Conservation (phyloP, 2,797 vertebrate genomes). For the Coendou prehensilis region DNA sequence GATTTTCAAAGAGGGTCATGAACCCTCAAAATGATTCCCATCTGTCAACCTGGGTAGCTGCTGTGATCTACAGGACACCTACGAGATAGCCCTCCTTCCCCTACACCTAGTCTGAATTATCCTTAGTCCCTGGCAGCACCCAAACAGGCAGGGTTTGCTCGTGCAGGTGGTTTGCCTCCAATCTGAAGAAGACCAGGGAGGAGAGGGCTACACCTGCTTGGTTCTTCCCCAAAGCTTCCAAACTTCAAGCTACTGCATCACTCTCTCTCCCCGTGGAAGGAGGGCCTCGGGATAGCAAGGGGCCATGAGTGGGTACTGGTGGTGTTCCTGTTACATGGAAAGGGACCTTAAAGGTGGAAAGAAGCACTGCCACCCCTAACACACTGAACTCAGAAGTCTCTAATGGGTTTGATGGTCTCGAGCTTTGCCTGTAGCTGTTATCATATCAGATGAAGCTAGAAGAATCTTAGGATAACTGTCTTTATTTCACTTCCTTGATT, state of each 20-base stretch:
- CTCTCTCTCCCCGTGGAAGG: accelerated
- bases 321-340: neutral
- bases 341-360: neutral
- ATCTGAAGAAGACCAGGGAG: neutral
- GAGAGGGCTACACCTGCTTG: neutral
- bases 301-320: neutral
- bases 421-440: neutral
- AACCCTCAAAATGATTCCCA: neutral
- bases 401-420: neutral
- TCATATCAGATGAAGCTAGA: neutral
- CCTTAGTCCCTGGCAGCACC: neutral
- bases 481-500: neutral
- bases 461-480: neutral
- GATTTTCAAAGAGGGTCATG: neutral
- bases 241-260: neutral
- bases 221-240: neutral
- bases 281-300: neutral
- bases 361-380: neutral
- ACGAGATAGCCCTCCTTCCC: neutral
- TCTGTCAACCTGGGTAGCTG: neutral
- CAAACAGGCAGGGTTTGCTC: neutral
- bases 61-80: neutral
- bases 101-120: no score
- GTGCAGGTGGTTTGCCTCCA: neutral
- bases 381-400: neutral